A percentile compares a stretch with the other conserved stretches of the same genome.
phyloP scores from a whole-genome alignment of 2,888 invertebrate species.

The Drosophila mercatorum region DNA sequence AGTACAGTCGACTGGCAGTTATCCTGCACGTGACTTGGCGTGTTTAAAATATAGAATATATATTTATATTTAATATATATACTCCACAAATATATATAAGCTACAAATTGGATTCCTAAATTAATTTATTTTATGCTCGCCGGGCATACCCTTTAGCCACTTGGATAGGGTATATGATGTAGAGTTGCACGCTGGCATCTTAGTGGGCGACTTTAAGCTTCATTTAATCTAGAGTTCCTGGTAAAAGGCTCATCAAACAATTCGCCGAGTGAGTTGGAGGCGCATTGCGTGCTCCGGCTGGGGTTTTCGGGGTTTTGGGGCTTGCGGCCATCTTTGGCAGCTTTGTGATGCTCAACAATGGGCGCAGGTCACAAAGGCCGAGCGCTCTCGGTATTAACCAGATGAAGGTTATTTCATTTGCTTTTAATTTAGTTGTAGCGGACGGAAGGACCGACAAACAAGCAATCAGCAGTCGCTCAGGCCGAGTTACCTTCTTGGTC shows the following conservation, averaged over 20 bases:
- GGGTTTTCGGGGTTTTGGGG: constrained; percentile 8
- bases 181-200: not conserved
- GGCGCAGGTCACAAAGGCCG: constrained; percentile 51
- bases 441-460: constrained; percentile 15
- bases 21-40: not conserved
- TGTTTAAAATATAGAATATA: no score
- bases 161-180: not conserved
- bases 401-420: constrained; percentile 71
- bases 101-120: no score
- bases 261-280: not conserved
- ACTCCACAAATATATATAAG: no score
- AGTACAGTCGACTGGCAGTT: not conserved
- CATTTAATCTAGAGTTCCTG: constrained; percentile 3
- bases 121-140: no score
- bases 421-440: constrained; percentile 65
- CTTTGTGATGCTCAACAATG: constrained; percentile 58
- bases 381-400: constrained; percentile 56
- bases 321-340: constrained; percentile 13
- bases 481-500: constrained; percentile 38
- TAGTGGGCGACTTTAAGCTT: constrained; percentile 2
- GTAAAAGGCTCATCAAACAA: constrained; percentile 11
- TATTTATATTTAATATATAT: no score
- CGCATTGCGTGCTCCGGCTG: constrained; percentile 27
- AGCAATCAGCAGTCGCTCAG: constrained; percentile 27
- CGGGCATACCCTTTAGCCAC: no score